Percentiles rank a stretch among this genome's conserved stretches.
phyloP scores from a whole-genome alignment of 1,140 invertebrate genomes.

The Ooceraea biroi region DNA sequence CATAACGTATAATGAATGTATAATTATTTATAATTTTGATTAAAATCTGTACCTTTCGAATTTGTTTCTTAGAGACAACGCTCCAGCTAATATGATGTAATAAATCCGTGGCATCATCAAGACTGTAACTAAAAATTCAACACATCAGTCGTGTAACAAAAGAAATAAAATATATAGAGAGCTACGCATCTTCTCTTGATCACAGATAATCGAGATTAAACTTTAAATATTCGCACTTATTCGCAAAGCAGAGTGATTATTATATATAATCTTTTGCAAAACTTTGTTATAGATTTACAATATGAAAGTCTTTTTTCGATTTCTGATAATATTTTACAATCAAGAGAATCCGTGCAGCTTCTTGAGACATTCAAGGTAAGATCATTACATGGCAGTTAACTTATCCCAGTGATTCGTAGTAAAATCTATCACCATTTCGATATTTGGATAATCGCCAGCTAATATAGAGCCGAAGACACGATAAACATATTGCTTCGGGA shows the following conservation, averaged over 20 bases:
- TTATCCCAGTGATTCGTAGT: conserved; percentile 22
- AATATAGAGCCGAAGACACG: conserved; percentile 9
- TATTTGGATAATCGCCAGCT: neutral
- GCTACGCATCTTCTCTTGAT: neutral
- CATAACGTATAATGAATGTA: neutral
- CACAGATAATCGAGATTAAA: neutral
- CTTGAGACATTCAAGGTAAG: neutral
- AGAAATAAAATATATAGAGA: neutral
- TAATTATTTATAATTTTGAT: neutral
- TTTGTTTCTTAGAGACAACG: conserved; percentile 26
- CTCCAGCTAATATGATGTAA: conserved; percentile 9
- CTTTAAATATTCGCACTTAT: neutral
- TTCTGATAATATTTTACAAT: neutral
- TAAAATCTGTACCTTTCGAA: conserved; percentile 15
- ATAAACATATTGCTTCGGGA: neutral
- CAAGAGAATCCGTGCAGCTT: neutral
- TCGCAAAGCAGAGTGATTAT: too few relatives aligned
- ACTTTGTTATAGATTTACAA: too few relatives aligned
- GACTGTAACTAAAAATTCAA: conserved; percentile 18
- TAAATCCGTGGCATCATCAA: neutral
- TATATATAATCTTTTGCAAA: too few relatives aligned
- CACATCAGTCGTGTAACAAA: neutral
- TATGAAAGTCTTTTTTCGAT: neutral
- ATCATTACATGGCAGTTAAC: conserved; percentile 12
- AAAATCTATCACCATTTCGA: conserved; percentile 1